Base-by-base conservation (phyloP, 2,113 vertebrate species). In the Dasyprocta punctata region DNA sequence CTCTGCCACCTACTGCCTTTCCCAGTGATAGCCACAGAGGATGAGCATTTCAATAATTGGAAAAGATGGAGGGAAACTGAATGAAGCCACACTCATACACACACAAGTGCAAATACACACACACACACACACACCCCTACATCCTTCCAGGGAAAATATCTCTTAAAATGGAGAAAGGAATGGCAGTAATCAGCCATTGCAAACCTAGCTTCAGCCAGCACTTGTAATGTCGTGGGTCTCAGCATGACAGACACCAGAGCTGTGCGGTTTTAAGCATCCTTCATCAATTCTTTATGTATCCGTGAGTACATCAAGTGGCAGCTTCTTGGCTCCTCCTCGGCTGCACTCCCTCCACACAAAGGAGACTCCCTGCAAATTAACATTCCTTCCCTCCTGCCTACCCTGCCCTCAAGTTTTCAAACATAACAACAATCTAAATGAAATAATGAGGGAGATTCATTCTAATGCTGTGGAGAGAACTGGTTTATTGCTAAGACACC, bases 401-500 rank as follows among this genome's bases (percentile, higher is more conserved):
- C 97, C 95, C 95, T 95, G 78, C 94, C 94, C 97, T 94, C 92
- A 86, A 96, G 96, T 98, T 97, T 97, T 96, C 94, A 97, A 95
- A 47, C 85, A 94, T 24, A 98, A 97, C 97, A 78, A 96, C 95
- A 41, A 97, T 90, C 95, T 98, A 98, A 98, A 98, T 97, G 98
- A 98, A 99, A 98, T 98, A 98, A 98, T 84, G 98, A 98, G 98
- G 97, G 98, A 97, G 95, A 97, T 97, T 98, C 97, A 98, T 99
- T 99, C 98, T 96, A 98, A 99, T 98, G 98, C 98, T 98, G 94
- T 67, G 78, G 96, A 98, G 98, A 98, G 97, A 98, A 98, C 97
- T 95, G 98, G 97, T 98, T 98, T 98, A 99, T 98, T 98, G 98
- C 98, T 98, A 98, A 98, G 97, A 98, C 98, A 98, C 98, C 98